These are phyloP conservation scores for Drosophila bocki DNA, from an alignment of 1,140 invertebrate species.

Conservation along the genomic window DNA sequence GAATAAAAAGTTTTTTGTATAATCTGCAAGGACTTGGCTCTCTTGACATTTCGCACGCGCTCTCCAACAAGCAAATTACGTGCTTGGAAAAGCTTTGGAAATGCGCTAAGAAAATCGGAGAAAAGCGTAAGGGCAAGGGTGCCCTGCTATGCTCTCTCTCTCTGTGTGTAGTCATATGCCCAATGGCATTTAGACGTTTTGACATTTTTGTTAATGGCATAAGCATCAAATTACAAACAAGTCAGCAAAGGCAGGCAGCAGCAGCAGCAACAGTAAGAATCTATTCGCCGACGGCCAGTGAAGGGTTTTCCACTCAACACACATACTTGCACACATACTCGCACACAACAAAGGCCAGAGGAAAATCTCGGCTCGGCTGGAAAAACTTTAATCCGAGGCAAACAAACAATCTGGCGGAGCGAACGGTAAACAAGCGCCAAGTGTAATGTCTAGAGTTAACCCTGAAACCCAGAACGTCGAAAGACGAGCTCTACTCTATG, in stretches of 20 bases:
- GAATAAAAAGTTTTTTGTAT: conserved; percentile 48
- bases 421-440: conserved; percentile 58
- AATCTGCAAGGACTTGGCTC: conserved; percentile 40
- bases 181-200: conserved; percentile 77
- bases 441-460: conserved; percentile 52
- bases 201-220: conserved; percentile 83
- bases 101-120: background rate
- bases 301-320: conserved; percentile 47
- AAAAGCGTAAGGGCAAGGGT: conserved; percentile 19
- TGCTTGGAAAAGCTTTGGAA: conserved; percentile 48
- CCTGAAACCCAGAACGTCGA: conserved; percentile 30
- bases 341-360: conserved; percentile 24
- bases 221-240: conserved; percentile 77
- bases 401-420: conserved; percentile 45
- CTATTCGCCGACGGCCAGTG: conserved; percentile 47
- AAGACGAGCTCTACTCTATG: conserved; percentile 11
- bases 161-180: conserved; percentile 45
- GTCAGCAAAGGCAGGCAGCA: conserved; percentile 37
- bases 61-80: conserved; percentile 72
- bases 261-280: conserved; percentile 29
- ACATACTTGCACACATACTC: background rate
- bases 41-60: conserved; percentile 71
- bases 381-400: conserved; percentile 50
- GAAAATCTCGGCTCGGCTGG: conserved; percentile 33
- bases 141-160: background rate